These are phyloP conservation scores for Harpagifer antarcticus DNA, from an alignment of 2,797 vertebrate species.

Conservation along the genomic window DNA sequence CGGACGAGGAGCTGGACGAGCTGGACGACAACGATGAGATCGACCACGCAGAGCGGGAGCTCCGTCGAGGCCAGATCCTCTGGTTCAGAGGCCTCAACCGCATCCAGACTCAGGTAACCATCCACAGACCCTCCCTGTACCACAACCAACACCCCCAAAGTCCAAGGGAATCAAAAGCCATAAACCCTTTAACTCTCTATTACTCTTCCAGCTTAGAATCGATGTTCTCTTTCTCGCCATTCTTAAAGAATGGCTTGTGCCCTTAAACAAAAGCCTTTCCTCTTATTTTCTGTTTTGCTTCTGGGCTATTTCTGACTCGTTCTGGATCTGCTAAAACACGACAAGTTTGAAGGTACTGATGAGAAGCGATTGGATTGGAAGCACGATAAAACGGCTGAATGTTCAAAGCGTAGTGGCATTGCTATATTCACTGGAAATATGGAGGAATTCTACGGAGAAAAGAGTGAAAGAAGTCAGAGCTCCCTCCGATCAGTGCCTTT, in stretches of 20 bases:
- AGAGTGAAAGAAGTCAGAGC: conserved; percentile 52
- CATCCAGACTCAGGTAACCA: conserved; percentile 98
- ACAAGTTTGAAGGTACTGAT: conserved; percentile 68
- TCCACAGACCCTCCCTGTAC: background rate
- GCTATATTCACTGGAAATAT: conserved; percentile 46
- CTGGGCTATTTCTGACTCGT: conserved; percentile 58
- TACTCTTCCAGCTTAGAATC: conserved; percentile 72
- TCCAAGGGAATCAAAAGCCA: conserved; percentile 78
- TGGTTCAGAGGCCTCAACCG: conserved; percentile 99
- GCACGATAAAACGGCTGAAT: conserved; percentile 37
- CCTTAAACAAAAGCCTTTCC: conserved; percentile 50
- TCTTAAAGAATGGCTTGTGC: conserved; percentile 66
- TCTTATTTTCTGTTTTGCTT: conserved; percentile 66
- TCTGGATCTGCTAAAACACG: conserved; percentile 49
- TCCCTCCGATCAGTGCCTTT: conserved; percentile 77
- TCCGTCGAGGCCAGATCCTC: conserved; percentile 98
- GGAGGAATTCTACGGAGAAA: conserved; percentile 58
- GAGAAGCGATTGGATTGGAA: conserved; percentile 46
- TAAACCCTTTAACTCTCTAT: conserved; percentile 79
- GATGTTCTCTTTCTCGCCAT: conserved; percentile 48
- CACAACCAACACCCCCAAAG: conserved; percentile 25
- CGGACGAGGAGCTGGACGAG: conserved; percentile 97
- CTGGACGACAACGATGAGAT: conserved; percentile 97
- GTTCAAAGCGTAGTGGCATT: conserved; percentile 40
- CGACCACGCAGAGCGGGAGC: conserved; percentile 96